Percentiles rank a stretch among this genome's conserved stretches.
phyloP scores from a whole-genome alignment of 2,113 vertebrate species.

The Colaptes auratus region DNA sequence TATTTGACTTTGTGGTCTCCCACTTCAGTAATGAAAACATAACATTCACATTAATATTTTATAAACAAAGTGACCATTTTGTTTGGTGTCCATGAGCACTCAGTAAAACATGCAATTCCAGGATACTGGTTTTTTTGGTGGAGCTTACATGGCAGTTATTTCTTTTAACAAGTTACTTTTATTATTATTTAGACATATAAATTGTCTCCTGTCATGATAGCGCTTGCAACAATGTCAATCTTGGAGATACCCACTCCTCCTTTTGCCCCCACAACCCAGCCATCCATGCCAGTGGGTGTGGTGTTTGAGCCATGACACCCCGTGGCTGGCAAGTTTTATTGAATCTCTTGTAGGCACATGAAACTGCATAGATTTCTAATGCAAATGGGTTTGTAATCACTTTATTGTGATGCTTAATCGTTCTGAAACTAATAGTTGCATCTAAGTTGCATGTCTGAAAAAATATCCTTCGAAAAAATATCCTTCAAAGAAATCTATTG shows the following conservation, averaged over 20 bases:
- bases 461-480: neutral
- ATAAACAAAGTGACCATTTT: slow-evolving; percentile 18
- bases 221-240: neutral
- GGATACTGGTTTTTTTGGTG: neutral
- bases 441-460: neutral
- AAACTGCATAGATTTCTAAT: neutral
- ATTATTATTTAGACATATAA: neutral
- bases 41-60: slow-evolving; percentile 42
- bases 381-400: neutral
- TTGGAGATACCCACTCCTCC: neutral
- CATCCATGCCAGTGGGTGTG: neutral
- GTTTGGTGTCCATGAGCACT: neutral
- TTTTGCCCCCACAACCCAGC: neutral
- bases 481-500: neutral
- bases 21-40: neutral
- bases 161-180: neutral
- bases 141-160: neutral
- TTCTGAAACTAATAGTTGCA: neutral
- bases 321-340: neutral
- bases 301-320: neutral
- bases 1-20: slow-evolving; percentile 22
- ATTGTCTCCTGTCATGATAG: neutral
- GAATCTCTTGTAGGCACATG: neutral
- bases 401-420: neutral
- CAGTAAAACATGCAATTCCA: neutral